Percentiles rank a stretch among this genome's conserved stretches.
Evolutionary conservation across 2,888 invertebrate species (phyloP).

Genomic region (Heliconius erato): DNA sequence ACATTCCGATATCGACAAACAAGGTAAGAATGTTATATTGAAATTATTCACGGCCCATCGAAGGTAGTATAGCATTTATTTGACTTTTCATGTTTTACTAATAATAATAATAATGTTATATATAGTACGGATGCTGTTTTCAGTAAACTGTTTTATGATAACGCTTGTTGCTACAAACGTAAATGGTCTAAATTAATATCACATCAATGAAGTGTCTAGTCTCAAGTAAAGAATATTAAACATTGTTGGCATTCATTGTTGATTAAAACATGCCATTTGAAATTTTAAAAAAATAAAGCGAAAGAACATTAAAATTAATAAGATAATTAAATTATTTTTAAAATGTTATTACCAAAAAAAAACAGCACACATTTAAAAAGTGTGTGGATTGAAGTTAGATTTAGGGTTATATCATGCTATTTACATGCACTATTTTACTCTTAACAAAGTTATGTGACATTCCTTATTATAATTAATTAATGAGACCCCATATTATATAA

Average conservation of each 20-base stretch:
- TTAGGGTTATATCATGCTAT: slow-evolving; percentile 41
- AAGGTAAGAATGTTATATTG: slow-evolving; percentile 76
- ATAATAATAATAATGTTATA: slow-evolving; percentile 41
- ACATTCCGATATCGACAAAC: slow-evolving; percentile 81
- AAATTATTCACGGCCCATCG: slow-evolving; percentile 68
- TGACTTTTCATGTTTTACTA: slow-evolving; percentile 71
- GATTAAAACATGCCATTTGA: slow-evolving; percentile 1
- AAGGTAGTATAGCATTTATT: slow-evolving; percentile 87
- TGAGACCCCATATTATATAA: slow-evolving; percentile 36
- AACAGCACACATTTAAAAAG: slow-evolving; percentile 75
- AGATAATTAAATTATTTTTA: slow-evolving; percentile 31
- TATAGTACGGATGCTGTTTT: slow-evolving; percentile 38
- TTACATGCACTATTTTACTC: slow-evolving; percentile 41
- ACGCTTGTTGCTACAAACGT: slow-evolving; percentile 39
- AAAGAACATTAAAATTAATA: slow-evolving; percentile 29
- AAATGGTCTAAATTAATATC: slow-evolving; percentile 33
- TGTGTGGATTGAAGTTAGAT: slow-evolving; percentile 63
- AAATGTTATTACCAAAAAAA: slow-evolving; percentile 64
- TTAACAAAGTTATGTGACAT: slow-evolving; percentile 46
- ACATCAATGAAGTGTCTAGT: slow-evolving; percentile 30
- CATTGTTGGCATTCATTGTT: slow-evolving; percentile 23
- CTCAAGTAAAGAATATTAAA: slow-evolving; percentile 26
- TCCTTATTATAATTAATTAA: slow-evolving; percentile 35
- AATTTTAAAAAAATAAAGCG: not conserved
- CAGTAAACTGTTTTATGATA: slow-evolving; percentile 25